These are phyloP conservation scores for Anadara kagoshimensis DNA, from an alignment of 1,140 invertebrate genomes.

Conservation along the genomic window DNA sequence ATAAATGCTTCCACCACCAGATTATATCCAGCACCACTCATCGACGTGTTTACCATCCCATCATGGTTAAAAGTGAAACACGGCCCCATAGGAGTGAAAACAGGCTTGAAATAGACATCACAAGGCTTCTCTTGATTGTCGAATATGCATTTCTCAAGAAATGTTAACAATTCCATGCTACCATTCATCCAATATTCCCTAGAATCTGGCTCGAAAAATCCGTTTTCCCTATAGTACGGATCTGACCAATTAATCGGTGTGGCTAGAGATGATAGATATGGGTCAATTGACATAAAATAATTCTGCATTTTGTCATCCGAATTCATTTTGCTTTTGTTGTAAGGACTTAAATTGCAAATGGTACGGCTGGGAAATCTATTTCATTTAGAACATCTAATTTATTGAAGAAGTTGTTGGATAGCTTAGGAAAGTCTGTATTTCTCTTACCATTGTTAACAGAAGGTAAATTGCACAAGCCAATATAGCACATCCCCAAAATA, in stretches of 20 bases:
- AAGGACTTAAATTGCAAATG: conserved; percentile 28
- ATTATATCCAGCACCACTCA: conserved; percentile 2
- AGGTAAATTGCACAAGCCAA: background rate
- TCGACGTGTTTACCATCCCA: background rate
- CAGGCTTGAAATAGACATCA: background rate
- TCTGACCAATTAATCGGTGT: conserved; percentile 17
- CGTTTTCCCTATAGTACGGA: conserved; percentile 3
- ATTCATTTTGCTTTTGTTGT: background rate
- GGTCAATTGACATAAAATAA: background rate
- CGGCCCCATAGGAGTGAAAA: background rate
- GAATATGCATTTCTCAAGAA: background rate
- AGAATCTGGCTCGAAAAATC: conserved; percentile 5
- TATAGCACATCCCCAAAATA: conserved; percentile 2
- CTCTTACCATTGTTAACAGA: background rate
- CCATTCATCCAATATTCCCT: background rate
- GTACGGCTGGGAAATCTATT: conserved; percentile 21
- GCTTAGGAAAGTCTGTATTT: conserved; percentile 4
- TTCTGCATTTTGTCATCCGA: background rate
- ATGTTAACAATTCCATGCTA: background rate
- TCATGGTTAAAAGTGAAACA: conserved; percentile 4
- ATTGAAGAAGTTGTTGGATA: conserved; percentile 8
- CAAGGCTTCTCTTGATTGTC: background rate
- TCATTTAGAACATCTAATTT: background rate
- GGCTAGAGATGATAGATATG: background rate
- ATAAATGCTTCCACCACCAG: background rate